Evolutionary conservation across 2,888 invertebrate species (phyloP), one percentile per base, ranked within the genome.

Genomic region (Agapostemon virescens): DNA sequence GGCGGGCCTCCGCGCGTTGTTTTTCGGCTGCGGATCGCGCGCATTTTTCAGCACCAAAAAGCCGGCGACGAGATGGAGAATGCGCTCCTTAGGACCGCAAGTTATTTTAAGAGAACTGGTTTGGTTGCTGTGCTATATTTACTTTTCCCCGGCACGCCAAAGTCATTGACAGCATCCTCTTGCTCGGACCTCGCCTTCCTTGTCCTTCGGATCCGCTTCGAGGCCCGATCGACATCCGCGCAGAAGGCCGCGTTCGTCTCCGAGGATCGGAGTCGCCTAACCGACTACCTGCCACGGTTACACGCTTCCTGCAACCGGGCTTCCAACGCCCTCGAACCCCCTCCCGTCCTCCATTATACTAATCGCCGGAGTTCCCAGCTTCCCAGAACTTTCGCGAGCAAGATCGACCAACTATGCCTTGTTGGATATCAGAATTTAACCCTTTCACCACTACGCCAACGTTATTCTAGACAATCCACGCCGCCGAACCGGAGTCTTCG

Each of bases 61-160:
- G 84, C 84, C 85, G 84, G 84, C 85, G 88, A 87, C 87, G 85
- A 85, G 85, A 84, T 85, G 87, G 87, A 89, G 89, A 89, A 90
- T 89, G 87, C 84, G 86, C 88, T 87, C 85, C 87, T 86, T 88
- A 88, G 90, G 90, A 88, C 89, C 89, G 88, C 88, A 80, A 89
- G 90, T 91, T 91, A 91, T 91, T 91, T 91, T 91, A 90, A 91
- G 91, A 91, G 90, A 89, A 91, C 91, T 90, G 91, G 91, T 90
- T 91, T 90, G 88, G 90, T 87, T 85, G 88, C 88, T 84, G 86
- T 82, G 90, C 90, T 91, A 91, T 91, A 91, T 91, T 91, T 91
- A 91, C 89, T 89, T 91, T 90, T 89, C 88, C 86, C 89, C 85
- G 86, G 89, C 89, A 87, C 80, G 86, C 87, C 85, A 88, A 89